Base-by-base conservation (phyloP, 1,140 invertebrate genomes). In the Theocolax elegans region DNA sequence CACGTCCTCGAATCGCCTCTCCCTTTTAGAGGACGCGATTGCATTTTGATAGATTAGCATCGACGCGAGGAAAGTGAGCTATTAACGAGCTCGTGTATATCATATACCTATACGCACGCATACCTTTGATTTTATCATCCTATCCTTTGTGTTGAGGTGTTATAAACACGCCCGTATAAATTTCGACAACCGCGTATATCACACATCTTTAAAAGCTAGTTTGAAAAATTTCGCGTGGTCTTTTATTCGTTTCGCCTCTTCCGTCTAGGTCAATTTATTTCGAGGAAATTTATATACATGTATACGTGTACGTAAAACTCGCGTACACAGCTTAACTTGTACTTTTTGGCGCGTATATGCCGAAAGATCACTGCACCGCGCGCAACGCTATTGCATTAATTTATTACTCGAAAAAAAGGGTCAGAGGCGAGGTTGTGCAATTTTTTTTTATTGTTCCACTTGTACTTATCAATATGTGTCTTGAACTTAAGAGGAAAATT, bases 101-200 rank as follows among this genome's bases (percentile, higher is more conserved):
- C n/a, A n/a, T n/a, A n/a, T n/a, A n/a, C n/a, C n/a, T n/a, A n/a
- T n/a, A n/a, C n/a, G n/a, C n/a, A n/a, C n/a, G n/a, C n/a, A n/a
- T n/a, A n/a, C n/a, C n/a, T 31, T 29, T 25, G 62, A 64, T 64
- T 53, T 64, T 64, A 64, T 64, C 62, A 13, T 12, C 48, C 48
- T 38, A 63, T 63, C 62, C 62, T 64, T 64, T 64, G 48, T 64
- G n/a, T 7, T 21, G 13, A 35, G 29, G n/a, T 17, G 42, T 63
- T 63, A 49, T 49, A 60, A n/a, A 29, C 23, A n/a, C 42, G 40
- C 7, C 31, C 13, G 29, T 35, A 31, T 38, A 27, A 25, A 12
- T 63, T 63, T 48, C 60, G 60, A 46, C 58, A 60, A 60, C 44
- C 58, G 42, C 17, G 58, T 60, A 40, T 40, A 58, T 38, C 58